Evolutionary conservation across 2,113 vertebrate genomes (phyloP).

Genomic region (Eleginops maclovinus): DNA sequence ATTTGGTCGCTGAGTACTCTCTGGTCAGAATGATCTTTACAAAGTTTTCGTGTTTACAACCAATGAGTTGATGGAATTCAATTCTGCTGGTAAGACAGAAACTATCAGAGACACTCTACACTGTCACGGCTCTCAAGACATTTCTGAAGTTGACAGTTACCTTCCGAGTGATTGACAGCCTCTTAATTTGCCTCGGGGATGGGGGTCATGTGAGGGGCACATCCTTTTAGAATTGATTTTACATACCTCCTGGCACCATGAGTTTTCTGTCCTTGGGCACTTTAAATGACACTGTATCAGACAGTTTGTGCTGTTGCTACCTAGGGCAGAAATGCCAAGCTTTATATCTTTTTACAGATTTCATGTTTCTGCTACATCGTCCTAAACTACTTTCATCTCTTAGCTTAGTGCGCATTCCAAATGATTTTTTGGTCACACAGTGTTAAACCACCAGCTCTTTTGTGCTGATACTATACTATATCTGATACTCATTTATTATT

Average conservation of each 20-base stretch:
- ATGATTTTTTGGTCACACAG: background rate
- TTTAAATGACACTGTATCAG: conserved; percentile 8
- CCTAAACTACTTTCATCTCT: background rate
- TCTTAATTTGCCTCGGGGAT: conserved; percentile 30
- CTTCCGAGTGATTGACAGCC: conserved; percentile 35
- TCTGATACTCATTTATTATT: background rate
- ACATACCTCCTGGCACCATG: background rate
- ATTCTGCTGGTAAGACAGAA: background rate
- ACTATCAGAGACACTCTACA: background rate
- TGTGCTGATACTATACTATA: background rate
- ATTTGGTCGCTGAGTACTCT: conserved; percentile 12
- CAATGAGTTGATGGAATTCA: conserved; percentile 21
- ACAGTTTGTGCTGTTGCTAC: background rate
- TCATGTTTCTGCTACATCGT: background rate
- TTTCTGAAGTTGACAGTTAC: conserved; percentile 30
- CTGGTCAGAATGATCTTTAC: background rate
- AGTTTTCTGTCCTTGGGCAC: conserved; percentile 4
- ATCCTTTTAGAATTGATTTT: conserved; percentile 23
- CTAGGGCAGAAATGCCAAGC: background rate
- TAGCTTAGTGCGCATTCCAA: background rate
- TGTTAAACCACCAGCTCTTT: background rate
- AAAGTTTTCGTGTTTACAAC: background rate
- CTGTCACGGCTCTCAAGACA: conserved; percentile 9
- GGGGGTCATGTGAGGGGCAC: conserved; percentile 20
- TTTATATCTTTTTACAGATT: background rate